Base-by-base conservation (phyloP, 1,140 invertebrate species). In the Macrobrachium rosenbergii region DNA sequence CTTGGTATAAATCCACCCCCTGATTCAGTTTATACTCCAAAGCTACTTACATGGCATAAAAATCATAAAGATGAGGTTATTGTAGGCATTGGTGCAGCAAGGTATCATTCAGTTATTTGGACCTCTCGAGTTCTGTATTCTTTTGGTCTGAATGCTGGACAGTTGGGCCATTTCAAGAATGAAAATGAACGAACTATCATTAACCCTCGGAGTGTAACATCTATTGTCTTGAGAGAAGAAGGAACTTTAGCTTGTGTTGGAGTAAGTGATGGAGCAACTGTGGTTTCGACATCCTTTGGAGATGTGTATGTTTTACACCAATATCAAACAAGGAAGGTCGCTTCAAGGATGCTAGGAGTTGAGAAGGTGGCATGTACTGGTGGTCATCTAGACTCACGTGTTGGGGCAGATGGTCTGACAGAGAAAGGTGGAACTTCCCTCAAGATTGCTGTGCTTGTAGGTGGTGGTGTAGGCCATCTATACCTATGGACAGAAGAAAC, bases 81-180 rank as follows among this genome's bases (percentile, higher is more conserved):
- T 59, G 89, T 90, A 23, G 94, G 94, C 1, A 91, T 96, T 37
- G 93, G 93, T 89, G 94, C 94, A 16, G 94, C 93, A 0, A 92
- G 93, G 11, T 95, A 94, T 90, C 96, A 96, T 91, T 94, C 95
- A 12, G 94, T 95, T 0, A 93, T 95, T 0, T 96, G 94, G 93
- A 94, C 93, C 63, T 88, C 91, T 3, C 91, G 92, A 59, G 92
- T 92, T 78, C 90, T 95, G 0, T 96, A 92, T 90, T 94, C 94
- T 0, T 96, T 95, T 94, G 96, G 96, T 17, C 92, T 94, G 0
- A 95, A 96, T 92, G 93, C 94, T 80, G 96, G 96, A 62, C 95
- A 96, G 91, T 91, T 96, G 62, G 95, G 95, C 88, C 94, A 92
- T 86, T 89, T 90, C n/a, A 85, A 88, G 69, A 67, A 69, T 84